phyloP scores from a whole-genome alignment of 2,888 invertebrate genomes.

The Melangyna quadrimaculata region DNA sequence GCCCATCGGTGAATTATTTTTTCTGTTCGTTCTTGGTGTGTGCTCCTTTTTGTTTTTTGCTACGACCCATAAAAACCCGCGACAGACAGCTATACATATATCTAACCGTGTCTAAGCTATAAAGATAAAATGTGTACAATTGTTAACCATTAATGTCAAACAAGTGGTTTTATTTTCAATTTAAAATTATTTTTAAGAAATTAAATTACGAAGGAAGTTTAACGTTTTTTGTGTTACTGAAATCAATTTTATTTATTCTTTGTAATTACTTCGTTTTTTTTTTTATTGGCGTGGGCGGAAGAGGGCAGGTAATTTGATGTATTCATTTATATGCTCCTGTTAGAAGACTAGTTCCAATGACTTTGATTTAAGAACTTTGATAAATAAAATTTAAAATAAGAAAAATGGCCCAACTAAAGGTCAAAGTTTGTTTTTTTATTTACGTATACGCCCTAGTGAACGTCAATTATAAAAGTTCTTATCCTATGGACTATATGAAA shows the following conservation, averaged over 20 bases:
- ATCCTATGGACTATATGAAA: no score
- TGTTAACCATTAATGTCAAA: slow-evolving; percentile 1
- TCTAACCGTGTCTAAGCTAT: slow-evolving; percentile 8
- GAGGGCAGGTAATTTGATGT: no score
- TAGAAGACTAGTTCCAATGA: no score
- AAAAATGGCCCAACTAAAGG: no score
- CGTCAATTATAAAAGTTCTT: no score
- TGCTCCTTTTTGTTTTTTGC: neutral
- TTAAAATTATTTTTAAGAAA: slow-evolving; percentile 5
- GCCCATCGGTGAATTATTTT: neutral
- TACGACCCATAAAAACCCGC: neutral
- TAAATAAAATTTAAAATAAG: no score
- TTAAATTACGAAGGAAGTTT: neutral
- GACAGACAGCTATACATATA: no score
- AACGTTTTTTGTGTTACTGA: neutral
- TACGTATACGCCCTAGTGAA: neutral
- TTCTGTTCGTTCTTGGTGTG: neutral
- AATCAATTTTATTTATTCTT: neutral
- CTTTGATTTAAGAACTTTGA: no score
- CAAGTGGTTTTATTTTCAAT: slow-evolving; percentile 4
- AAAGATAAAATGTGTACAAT: slow-evolving; percentile 7
- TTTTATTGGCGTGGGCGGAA: neutral
- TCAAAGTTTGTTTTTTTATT: neutral
- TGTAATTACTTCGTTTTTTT: neutral
- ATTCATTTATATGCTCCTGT: no score